Evolutionary conservation across 2,888 invertebrate species (phyloP).

Genomic region (Dryadula phaetusa): DNA sequence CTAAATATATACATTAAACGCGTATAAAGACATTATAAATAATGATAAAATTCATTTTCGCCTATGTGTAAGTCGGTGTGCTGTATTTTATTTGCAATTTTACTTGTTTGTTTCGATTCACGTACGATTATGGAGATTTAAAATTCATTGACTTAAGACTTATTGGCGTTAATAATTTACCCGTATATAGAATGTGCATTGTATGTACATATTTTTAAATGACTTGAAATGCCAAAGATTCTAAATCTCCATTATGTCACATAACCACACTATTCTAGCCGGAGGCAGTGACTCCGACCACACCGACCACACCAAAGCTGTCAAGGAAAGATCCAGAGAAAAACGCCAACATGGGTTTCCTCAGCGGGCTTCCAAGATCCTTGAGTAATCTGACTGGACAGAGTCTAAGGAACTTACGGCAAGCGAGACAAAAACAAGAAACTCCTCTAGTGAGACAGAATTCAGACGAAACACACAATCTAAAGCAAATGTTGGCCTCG

Average conservation of each 20-base stretch:
- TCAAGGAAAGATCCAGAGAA: conserved; percentile 43
- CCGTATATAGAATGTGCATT: too few relatives aligned
- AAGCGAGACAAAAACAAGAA: conserved; percentile 62
- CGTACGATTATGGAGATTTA: conserved; percentile 24
- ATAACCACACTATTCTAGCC: conserved; percentile 40
- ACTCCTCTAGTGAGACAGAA: conserved; percentile 65
- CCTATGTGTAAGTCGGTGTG: conserved; percentile 52
- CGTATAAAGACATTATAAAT: conserved; percentile 45
- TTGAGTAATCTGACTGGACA: conserved; percentile 79
- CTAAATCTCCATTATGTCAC: conserved; percentile 15
- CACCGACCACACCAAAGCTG: conserved; percentile 48
- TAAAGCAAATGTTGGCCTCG: conserved; percentile 60
- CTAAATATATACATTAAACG: conserved; percentile 24
- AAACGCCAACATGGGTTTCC: conserved; percentile 64
- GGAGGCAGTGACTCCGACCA: conserved; percentile 36
- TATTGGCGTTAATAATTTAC: neutral
- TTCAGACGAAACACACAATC: conserved; percentile 62
- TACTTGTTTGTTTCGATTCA: conserved; percentile 1
- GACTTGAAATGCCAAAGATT: neutral
- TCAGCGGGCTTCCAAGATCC: conserved; percentile 75
- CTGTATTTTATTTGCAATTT: conserved; percentile 42
- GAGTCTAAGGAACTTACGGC: conserved; percentile 68
- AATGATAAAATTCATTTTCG: conserved; percentile 58
- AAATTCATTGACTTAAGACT: neutral
- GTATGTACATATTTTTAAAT: neutral